A percentile compares a stretch with the other conserved stretches of the same genome.
phyloP scores from a whole-genome alignment of 1,140 invertebrate species.

The Cydia splendana region DNA sequence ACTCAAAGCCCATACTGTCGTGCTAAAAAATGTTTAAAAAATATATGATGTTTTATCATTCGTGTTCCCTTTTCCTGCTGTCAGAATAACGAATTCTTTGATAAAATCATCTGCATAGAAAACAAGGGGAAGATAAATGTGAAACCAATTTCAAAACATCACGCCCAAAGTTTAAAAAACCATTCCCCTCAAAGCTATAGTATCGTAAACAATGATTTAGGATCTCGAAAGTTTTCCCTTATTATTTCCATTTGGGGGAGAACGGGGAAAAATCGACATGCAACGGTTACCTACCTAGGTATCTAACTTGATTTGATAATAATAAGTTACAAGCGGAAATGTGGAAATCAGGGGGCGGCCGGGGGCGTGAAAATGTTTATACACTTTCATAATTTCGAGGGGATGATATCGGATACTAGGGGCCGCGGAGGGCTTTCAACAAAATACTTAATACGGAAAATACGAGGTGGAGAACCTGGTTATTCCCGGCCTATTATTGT shows the following conservation, averaged over 20 bases:
- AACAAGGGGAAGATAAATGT: slow-evolving; percentile 26
- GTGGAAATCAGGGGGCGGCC: slow-evolving; percentile 61
- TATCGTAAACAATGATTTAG: slow-evolving; percentile 77
- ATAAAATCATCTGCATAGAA: slow-evolving; percentile 14
- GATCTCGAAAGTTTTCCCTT: slow-evolving; percentile 57
- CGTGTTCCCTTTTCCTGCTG: slow-evolving; percentile 10
- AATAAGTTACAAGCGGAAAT: slow-evolving; percentile 71
- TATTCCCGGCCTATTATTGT: slow-evolving; percentile 58
- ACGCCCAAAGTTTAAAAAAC: slow-evolving; percentile 38
- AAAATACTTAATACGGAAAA: slow-evolving; percentile 74
- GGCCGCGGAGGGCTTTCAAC: slow-evolving; percentile 65
- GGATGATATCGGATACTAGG: slow-evolving; percentile 70
- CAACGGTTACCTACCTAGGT: slow-evolving; percentile 67
- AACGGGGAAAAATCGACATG: slow-evolving; percentile 45
- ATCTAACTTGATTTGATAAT: slow-evolving; percentile 78
- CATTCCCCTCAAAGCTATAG: slow-evolving; percentile 58
- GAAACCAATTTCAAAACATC: slow-evolving; percentile 28
- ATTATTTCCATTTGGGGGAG: slow-evolving; percentile 71
- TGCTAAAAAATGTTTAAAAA: background rate
- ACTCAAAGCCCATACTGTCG: background rate
- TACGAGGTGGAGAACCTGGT: slow-evolving; percentile 64
- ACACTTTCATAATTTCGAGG: slow-evolving; percentile 78
- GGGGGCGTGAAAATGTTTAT: slow-evolving; percentile 78
- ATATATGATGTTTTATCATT: background rate
- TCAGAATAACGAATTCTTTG: background rate